phyloP scores from a whole-genome alignment of 2,797 vertebrate species.

The Etheostoma perlongum region DNA sequence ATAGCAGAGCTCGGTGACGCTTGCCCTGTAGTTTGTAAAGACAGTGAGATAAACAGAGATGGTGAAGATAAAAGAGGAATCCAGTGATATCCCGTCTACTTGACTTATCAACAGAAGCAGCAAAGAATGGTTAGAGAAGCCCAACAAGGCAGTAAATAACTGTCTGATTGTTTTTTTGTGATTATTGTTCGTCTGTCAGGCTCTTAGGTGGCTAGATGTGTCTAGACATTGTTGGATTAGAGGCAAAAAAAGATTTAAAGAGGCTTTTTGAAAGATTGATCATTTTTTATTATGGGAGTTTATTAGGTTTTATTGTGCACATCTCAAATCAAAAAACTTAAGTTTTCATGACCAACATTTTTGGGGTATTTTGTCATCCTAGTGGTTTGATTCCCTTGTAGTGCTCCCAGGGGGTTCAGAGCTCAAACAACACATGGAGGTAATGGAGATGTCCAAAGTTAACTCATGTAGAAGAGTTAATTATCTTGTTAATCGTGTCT shows the following conservation, averaged over 20 bases:
- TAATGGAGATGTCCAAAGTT: conserved; percentile 42
- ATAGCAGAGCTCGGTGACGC: conserved; percentile 7
- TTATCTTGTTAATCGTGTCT: conserved; percentile 37
- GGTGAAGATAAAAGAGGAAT: conserved; percentile 50
- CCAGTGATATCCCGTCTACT: conserved; percentile 32
- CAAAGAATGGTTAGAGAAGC: conserved; percentile 37
- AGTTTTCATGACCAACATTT: conserved; percentile 31
- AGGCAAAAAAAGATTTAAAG: not conserved
- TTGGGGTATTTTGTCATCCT: conserved; percentile 31
- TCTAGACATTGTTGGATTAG: conserved; percentile 15
- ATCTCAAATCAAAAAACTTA: conserved; percentile 14
- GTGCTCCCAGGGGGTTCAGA: conserved; percentile 27
- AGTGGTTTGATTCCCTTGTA: conserved; percentile 23
- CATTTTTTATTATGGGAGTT: not conserved
- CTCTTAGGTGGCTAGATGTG: conserved; percentile 18
- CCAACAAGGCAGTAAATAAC: conserved; percentile 62
- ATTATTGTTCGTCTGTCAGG: conserved; percentile 41
- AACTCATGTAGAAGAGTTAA: conserved; percentile 17
- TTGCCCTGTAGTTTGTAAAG: conserved; percentile 29
- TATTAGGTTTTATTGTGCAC: conserved; percentile 22
- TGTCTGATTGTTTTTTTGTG: conserved; percentile 46
- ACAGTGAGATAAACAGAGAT: conserved; percentile 45
- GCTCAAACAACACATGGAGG: conserved; percentile 25
- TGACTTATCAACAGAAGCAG: conserved; percentile 47
- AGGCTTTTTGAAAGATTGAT: not conserved